Conservation (phyloP, 2,113 vertebrate genomes). For the Ochotona princeps region DNA sequence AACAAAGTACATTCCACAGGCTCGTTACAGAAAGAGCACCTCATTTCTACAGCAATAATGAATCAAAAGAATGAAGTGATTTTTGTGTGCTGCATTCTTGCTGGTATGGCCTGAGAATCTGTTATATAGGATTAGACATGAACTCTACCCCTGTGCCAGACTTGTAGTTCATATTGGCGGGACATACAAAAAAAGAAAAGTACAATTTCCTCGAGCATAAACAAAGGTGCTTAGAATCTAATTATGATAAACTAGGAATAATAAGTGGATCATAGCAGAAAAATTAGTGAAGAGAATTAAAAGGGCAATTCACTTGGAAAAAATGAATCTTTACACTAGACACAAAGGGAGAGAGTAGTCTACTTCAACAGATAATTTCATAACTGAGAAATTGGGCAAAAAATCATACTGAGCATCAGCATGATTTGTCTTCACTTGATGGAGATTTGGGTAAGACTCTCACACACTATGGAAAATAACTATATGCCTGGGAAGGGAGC, state of each 20-base stretch:
- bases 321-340: background rate
- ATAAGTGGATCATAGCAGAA: background rate
- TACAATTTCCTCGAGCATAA: background rate
- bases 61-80: background rate
- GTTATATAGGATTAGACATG: background rate
- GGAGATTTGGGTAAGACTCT: background rate
- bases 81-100: background rate
- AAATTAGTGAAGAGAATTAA: background rate
- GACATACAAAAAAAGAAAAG: background rate
- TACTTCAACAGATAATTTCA: background rate
- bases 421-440: background rate
- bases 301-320: background rate
- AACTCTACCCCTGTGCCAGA: background rate
- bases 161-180: background rate
- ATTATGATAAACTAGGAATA: background rate
- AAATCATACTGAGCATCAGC: background rate
- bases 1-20: background rate
- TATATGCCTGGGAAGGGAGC: no score
- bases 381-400: background rate
- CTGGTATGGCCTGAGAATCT: background rate
- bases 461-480: background rate
- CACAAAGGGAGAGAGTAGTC: background rate
- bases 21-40: background rate
- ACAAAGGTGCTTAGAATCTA: background rate
- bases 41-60: background rate